A percentile compares a stretch with the other conserved stretches of the same genome.
phyloP scores from a whole-genome alignment of 2,888 invertebrate genomes.

The Ptycholaimellus sp. region DNA sequence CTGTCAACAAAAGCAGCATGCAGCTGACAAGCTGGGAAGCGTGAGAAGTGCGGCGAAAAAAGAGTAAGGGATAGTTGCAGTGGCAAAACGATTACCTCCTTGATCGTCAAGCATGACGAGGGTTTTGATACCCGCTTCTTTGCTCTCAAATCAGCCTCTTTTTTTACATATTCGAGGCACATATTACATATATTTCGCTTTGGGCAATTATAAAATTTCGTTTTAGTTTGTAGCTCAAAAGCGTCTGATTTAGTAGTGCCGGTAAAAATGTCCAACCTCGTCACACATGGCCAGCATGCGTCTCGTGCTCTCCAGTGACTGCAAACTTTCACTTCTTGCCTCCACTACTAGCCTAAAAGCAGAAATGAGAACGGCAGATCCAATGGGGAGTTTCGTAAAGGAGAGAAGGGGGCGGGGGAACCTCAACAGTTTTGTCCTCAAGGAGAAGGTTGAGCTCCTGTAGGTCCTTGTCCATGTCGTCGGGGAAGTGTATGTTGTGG shows the following conservation, averaged over 20 bases:
- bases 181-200: conserved; percentile 1
- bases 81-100: conserved; percentile 15
- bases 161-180: background rate
- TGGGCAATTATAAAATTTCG: no score
- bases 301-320: conserved; percentile 28
- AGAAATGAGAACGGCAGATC: no score
- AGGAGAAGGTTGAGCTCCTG: conserved; percentile 19
- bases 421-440: conserved; percentile 15
- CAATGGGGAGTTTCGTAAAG: no score
- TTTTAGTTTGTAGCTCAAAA: no score
- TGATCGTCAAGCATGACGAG: conserved; percentile 27
- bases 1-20: background rate
- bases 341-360: no score
- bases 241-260: no score
- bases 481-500: conserved; percentile 18
- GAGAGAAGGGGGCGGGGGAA: no score
- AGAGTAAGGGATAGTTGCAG: background rate
- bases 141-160: conserved; percentile 13
- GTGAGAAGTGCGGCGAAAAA: background rate
- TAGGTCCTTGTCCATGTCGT: conserved; percentile 21
- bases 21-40: background rate
- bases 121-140: conserved; percentile 26
- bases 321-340: no score
- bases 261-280: conserved; percentile 17
- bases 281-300: conserved; percentile 28